Evolutionary conservation across 2,113 vertebrate genomes (phyloP).

Genomic region (Lichenostomus cassidix): DNA sequence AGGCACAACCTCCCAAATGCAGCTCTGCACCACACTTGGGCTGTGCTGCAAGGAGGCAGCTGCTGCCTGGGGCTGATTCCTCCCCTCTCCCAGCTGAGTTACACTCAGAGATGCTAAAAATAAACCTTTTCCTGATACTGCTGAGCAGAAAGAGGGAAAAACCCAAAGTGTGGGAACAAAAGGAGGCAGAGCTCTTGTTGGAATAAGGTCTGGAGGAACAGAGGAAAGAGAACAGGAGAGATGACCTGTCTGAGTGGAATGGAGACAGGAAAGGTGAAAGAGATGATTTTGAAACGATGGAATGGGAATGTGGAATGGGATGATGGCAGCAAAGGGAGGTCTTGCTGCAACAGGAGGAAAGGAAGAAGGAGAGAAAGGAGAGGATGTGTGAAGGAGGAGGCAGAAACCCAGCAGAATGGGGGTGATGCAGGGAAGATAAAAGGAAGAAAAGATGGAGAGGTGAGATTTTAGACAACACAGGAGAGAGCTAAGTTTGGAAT

Average conservation of each 20-base stretch:
- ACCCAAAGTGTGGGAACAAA: background rate
- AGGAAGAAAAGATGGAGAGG: background rate
- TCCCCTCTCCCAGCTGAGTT: background rate
- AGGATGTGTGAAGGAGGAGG: background rate
- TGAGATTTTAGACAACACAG: background rate
- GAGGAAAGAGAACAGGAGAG: background rate
- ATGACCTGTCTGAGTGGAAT: background rate
- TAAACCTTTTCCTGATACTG: background rate
- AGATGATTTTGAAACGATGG: background rate
- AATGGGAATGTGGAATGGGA: background rate
- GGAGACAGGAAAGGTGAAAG: background rate
- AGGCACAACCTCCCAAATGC: background rate
- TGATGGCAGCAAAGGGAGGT: too few species aligned
- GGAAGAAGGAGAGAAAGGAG: background rate
- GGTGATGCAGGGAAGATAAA: background rate
- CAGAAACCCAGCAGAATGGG: background rate
- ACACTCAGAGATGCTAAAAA: background rate
- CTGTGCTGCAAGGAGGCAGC: background rate
- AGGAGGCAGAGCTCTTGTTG: background rate
- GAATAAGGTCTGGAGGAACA: background rate
- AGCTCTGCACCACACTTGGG: background rate
- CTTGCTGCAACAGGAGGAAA: background rate
- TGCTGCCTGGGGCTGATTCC: background rate
- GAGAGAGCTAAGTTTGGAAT: background rate
- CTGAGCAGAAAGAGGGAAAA: background rate